Percentiles rank a stretch among this genome's conserved stretches.
Conservation (phyloP, 2,797 vertebrate species). For the Nannoperca australis region DNA sequence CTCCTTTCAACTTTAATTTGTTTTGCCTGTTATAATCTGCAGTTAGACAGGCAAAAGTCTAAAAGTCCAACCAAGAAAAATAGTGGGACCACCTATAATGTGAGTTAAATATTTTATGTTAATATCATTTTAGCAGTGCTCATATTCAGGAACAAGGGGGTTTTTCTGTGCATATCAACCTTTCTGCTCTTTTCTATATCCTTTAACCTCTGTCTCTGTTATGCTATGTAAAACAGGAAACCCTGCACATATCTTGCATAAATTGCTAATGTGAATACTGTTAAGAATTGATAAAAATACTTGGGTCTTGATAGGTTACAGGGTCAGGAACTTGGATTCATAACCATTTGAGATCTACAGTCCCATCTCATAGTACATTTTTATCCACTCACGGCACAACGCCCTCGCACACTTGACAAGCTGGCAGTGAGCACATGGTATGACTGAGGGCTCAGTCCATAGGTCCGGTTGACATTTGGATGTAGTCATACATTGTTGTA, state of each 20-base stretch:
- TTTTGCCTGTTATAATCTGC: background rate
- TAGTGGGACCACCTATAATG: background rate
- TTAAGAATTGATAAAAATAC: background rate
- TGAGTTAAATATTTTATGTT: constrained; percentile 8
- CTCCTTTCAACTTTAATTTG: background rate
- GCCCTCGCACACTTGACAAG: background rate
- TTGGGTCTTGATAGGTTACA: background rate
- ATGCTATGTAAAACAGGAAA: constrained; percentile 12
- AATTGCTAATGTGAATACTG: background rate
- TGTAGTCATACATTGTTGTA: background rate
- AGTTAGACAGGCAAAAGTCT: constrained; percentile 9
- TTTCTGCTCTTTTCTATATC: constrained; percentile 1
- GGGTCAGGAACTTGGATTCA: constrained; percentile 5
- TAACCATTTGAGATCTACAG: background rate
- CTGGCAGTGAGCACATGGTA: background rate
- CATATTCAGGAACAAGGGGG: background rate
- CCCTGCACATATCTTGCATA: background rate
- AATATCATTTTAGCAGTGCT: background rate
- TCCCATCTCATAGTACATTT: background rate
- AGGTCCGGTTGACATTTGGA: background rate
- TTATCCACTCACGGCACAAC: background rate
- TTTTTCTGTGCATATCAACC: constrained; percentile 3
- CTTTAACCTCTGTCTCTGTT: constrained; percentile 1
- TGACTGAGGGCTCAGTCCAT: background rate
- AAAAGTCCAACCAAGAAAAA: background rate